A percentile compares a stretch with the other conserved stretches of the same genome.
These are phyloP conservation scores for Bellardia bayeri DNA, from an alignment of 2,888 invertebrate species.

Conservation along the genomic window DNA sequence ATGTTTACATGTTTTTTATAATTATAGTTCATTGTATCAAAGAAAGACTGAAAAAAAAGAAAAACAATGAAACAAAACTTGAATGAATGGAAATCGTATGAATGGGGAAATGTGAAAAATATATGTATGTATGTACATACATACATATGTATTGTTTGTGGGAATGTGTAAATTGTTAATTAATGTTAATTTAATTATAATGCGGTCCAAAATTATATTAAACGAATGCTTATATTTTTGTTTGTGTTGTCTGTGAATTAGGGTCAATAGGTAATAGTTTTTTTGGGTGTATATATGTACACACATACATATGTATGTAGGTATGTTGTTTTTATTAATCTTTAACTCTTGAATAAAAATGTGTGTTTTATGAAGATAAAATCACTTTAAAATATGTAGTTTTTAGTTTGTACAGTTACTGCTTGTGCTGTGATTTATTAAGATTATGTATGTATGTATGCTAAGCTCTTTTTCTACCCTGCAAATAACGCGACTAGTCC, in stretches of 20 bases:
- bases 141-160: constrained; percentile 13
- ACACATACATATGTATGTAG: no score
- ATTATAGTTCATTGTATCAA: constrained; percentile 35
- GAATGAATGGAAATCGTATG: constrained; percentile 53
- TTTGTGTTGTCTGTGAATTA: constrained; percentile 40
- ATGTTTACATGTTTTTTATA: constrained; percentile 24
- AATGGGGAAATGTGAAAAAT: constrained; percentile 46
- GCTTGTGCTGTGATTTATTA: neutral
- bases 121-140: no score
- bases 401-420: neutral
- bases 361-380: neutral
- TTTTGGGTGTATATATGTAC: constrained; percentile 23
- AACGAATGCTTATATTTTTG: constrained; percentile 4
- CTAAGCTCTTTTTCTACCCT: no score
- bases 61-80: constrained; percentile 25
- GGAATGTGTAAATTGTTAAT: constrained; percentile 67
- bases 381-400: neutral
- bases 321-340: constrained; percentile 7
- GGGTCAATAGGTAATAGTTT: constrained; percentile 66
- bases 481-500: no score
- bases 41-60: neutral
- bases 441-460: no score
- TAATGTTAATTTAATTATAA: constrained; percentile 72
- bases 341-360: constrained; percentile 16
- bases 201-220: constrained; percentile 44